Base-by-base conservation (phyloP, 1,140 invertebrate species). In the Contarinia nasturtii region DNA sequence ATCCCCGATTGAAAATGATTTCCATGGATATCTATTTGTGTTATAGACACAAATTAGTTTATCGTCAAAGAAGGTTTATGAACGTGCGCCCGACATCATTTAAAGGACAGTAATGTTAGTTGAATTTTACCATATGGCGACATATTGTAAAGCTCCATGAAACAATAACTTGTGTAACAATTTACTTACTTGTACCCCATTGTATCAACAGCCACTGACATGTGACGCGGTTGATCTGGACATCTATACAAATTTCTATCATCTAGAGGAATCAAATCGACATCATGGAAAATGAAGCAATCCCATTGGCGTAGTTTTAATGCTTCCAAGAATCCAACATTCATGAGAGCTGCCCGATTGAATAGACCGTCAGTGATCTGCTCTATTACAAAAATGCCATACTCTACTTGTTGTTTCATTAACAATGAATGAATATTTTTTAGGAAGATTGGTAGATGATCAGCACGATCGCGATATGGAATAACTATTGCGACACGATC, bases 201-300 rank as follows among this genome's bases (percentile, higher is more conserved):
- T 56, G 82, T 86, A 68, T 96, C 86, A 33, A 96, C 79, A 11
- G 89, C 87, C 1, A 89, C 89, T 33, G 89, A 92, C 83, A 98
- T 88, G 63, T 97, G 93, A 42, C 90, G 67, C 0, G 93, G 93
- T 58, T 89, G 85, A 48, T 80, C 73, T 2, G 86, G 85, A 67
- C 90, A 94, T 14, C 76, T 81, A 67, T 97, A 96, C 19, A 94
- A 65, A 67, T 95, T 95, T 49, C 81, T 67, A 57, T 92, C 86
- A 68, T 96, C 85, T 58, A 94, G 82, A 7, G 92, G 90, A 55
- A 96, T 66, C 43, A 95, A 72, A 66, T 96, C 91, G 19, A 97
- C 86, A 64, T 96, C 93, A 67, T 96, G 91, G 67, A 95, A 95
- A 51, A 95, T 79, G 65, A 92, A 93, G 67, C 91, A 96, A 56